Conservation (phyloP, 2,113 vertebrate species). For the Orycteropus afer region DNA sequence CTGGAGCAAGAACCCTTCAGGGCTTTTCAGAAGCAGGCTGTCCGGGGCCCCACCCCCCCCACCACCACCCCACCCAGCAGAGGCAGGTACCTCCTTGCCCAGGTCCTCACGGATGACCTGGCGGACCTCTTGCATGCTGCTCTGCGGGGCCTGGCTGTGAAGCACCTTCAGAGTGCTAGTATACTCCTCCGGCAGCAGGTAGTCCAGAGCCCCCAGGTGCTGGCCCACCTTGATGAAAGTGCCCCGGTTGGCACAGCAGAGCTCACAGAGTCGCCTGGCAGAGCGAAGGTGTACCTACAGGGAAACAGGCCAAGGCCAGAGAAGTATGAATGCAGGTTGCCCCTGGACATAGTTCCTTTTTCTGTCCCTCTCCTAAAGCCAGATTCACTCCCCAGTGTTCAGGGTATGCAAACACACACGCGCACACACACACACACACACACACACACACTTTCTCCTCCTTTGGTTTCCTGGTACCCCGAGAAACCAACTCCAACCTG, state of each 20-base stretch:
- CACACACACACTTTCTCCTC: not conserved
- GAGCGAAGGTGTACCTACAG: conserved; percentile 94
- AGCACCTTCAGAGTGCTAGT: conserved; percentile 95
- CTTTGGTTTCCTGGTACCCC: not conserved
- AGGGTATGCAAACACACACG: accelerated
- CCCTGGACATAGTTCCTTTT: not conserved
- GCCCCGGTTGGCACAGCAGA: conserved; percentile 97
- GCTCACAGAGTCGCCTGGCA: conserved; percentile 92
- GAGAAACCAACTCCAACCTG: not conserved
- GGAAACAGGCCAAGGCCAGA: conserved; percentile 19
- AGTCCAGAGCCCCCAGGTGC: conserved; percentile 96
- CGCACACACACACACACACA: accelerated
- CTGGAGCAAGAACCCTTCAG: not conserved
- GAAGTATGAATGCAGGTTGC: not conserved
- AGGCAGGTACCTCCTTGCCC: conserved; percentile 91
- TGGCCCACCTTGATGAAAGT: conserved; percentile 99
- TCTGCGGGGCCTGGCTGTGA: conserved; percentile 95
- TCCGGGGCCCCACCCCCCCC: not conserved
- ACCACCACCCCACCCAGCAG: not conserved
- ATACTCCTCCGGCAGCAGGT: conserved; percentile 96
- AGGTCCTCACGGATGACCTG: conserved; percentile 96
- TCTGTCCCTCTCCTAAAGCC: not conserved
- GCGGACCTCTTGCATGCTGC: conserved; percentile 92
- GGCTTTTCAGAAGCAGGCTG: not conserved
- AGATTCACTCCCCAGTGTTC: not conserved